phyloP scores from a whole-genome alignment of 2,888 invertebrate species.

The Meghimatium bilineatum region DNA sequence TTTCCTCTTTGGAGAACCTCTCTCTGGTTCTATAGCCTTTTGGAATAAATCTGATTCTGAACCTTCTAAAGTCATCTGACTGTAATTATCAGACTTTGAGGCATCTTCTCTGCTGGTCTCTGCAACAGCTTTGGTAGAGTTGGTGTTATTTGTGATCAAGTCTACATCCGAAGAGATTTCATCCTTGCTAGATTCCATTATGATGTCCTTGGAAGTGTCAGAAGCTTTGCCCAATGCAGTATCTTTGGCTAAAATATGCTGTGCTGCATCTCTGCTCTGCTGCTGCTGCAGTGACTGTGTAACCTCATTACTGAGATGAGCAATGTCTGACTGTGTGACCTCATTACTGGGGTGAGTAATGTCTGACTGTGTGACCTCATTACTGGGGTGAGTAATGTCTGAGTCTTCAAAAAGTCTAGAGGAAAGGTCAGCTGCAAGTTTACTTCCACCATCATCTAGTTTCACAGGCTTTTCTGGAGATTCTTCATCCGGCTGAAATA shows the following conservation, averaged over 20 bases:
- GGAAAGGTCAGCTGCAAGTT: constrained; percentile 24
- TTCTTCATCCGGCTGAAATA: constrained; percentile 49
- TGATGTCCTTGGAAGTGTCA: background rate
- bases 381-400: constrained; percentile 12
- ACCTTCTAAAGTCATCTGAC: background rate
- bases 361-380: background rate
- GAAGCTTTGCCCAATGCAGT: background rate
- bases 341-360: too few relatives aligned
- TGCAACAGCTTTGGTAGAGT: background rate
- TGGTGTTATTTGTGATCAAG: background rate
- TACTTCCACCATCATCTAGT: background rate
- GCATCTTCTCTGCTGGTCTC: background rate
- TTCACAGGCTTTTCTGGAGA: constrained; percentile 41
- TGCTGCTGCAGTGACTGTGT: background rate
- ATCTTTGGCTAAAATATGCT: background rate
- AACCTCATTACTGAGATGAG: background rate
- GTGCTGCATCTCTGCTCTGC: background rate
- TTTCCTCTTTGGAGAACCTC: background rate
- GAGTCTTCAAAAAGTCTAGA: constrained; percentile 29
- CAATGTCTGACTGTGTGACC: constrained; percentile 23
- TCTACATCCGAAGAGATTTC: background rate
- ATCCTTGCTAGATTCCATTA: background rate
- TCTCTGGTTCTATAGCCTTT: background rate
- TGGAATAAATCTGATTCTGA: too few relatives aligned
- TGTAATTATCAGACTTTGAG: background rate